Evolutionary conservation across 2,888 invertebrate genomes (phyloP), one percentile per base, ranked within the genome.

Genomic region (Biston stratarius): DNA sequence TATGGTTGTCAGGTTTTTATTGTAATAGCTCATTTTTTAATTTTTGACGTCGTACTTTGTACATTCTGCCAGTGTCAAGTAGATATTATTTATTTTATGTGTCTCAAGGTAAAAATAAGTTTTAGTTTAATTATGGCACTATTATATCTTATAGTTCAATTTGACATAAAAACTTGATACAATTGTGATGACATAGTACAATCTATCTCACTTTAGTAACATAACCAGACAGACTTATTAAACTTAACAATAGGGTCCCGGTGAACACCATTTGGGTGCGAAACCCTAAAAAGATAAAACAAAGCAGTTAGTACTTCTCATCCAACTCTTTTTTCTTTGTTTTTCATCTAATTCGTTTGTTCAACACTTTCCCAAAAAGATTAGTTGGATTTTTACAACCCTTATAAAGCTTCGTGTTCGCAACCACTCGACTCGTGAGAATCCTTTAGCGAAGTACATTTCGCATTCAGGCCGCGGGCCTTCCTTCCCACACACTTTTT

Each of bases 391-490:
- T 49, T 44, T 51, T 12, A 38, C 52, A 58, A 59, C 64, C 36
- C 45, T 61, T 44, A 34, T 44, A 66, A 58, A 48, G 34, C 57
- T 57, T 3, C 24, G 24, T 61, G 38, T 58, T 61, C 51, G n/a
- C 42, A 33, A 14, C 38, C 47, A 11, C 14, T 40, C 9, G 40
- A 14, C 9, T 49, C 24, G n/a, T 15, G 61, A 44, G 38, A 52
- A 42, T 44, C 42, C 52, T 57, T 59, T 60, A 44, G 45, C 47
- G 44, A 33, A 53, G 53, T 56, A 56, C 51, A 62, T 67, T 66
- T 48, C 48, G 48, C n/a, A 67, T 67, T 67, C 61, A 61, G 45
- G 34, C 58, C 61, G 40, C 52, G 45, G 47, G 61, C 45, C 14
- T 14, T 11, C 15, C 36, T 53, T 44, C 66, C 61, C 42, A 68